Evolutionary conservation across 2,113 vertebrate genomes (phyloP), one percentile per base, ranked within the genome.

Genomic region (Athene noctua): DNA sequence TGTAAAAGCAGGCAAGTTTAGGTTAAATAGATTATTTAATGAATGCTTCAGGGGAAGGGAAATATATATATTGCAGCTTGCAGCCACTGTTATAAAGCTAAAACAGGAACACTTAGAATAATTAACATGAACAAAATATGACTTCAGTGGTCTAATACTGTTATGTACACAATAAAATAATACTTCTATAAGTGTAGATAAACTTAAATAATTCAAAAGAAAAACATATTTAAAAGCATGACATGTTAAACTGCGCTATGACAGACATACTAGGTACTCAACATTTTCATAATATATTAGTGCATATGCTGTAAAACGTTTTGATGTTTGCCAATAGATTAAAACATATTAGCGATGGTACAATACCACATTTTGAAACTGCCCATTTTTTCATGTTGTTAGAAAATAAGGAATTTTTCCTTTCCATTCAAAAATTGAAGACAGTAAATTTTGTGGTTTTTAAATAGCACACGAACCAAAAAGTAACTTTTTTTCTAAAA

Each of bases 161-260:
- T 97, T 98, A 98, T 98, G 97, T 98, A 98, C 97, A 98, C 95
- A 98, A 98, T 95, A 98, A 96, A 98, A 98, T 97, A 98, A 98
- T 97, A 98, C 98, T 98, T 97, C 97, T 93, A 95, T 38, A 92
- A 93, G 87, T 92, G 97, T 92, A 98, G 97, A 98, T 97, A 97
- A 97, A 97, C 92, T 94, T 97, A 96, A 58, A 85, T 94, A 80
- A 93, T 96, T 97, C 95, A 96, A 98, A 96, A 93, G 44, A 93
- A 97, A 97, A 95, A 92, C 36, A 68, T 42, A 81, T 96, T 91
- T 57, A 92, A 95, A 97, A 97, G 74, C 47, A 71, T 42, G 58
- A 95, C 87, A 88, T 47, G 81, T 78, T 89, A 86, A 92, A 79
- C 88, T 55, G 47, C 92, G 71, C 44, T 15, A 66, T 4, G 13